Evolutionary conservation across 2,113 vertebrate species (phyloP).

Genomic region (Heliornis fulica): DNA sequence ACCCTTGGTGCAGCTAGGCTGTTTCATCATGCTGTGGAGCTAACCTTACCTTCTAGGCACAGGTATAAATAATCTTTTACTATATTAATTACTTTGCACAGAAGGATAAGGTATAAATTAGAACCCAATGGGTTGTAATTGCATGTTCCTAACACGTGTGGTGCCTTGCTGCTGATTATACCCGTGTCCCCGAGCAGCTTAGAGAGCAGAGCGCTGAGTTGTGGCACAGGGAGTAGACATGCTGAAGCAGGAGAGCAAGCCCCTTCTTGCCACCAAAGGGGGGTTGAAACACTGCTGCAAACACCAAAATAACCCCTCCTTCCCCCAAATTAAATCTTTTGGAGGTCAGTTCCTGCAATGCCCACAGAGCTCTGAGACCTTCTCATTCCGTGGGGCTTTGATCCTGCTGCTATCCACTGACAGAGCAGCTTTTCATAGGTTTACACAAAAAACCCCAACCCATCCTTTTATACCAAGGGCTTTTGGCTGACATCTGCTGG

Average conservation of each 20-base stretch:
- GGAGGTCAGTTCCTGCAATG: not conserved
- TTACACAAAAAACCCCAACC: not conserved
- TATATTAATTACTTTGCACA: conserved; percentile 58
- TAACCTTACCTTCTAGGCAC: conserved; percentile 26
- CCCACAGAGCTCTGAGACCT: not conserved
- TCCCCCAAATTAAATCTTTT: not conserved
- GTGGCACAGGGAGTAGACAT: not conserved
- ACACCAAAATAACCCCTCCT: not conserved
- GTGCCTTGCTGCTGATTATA: conserved; percentile 56
- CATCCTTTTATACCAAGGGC: not conserved
- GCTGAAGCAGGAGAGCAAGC: not conserved
- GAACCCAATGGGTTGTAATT: conserved; percentile 56
- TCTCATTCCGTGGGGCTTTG: not conserved
- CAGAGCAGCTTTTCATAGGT: not conserved
- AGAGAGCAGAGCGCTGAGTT: conserved; percentile 11
- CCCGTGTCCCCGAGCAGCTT: conserved; percentile 25
- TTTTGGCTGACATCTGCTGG: not conserved
- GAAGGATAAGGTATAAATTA: conserved; percentile 61
- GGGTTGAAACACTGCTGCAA: not conserved
- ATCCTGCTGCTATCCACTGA: not conserved
- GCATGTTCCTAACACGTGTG: conserved; percentile 39
- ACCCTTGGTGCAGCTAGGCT: not conserved
- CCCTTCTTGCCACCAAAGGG: not conserved
- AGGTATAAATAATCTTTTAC: conserved; percentile 25
- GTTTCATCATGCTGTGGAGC: not conserved